phyloP scores from a whole-genome alignment of 1,140 invertebrate genomes.

The Pseudomyrmex sp. region DNA sequence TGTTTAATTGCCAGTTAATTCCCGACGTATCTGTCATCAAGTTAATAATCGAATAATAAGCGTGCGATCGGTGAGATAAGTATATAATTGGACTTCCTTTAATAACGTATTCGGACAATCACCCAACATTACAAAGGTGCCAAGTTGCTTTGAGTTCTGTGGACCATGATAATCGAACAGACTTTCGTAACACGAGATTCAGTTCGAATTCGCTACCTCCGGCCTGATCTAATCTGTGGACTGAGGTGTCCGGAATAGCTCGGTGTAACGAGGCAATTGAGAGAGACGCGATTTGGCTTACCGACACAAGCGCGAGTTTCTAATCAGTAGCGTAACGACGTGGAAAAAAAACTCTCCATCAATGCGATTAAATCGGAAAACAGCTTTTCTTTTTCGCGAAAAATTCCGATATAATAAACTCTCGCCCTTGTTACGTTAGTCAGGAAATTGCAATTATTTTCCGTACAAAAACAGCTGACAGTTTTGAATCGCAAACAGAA shows the following conservation, averaged over 20 bases:
- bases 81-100: conserved; percentile 6
- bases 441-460: not conserved
- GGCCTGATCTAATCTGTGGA: conserved; percentile 39
- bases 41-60: conserved; percentile 1
- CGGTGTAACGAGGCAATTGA: conserved; percentile 73
- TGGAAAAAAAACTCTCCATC: conserved; percentile 49
- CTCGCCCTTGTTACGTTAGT: not conserved
- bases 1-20: not conserved
- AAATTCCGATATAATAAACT: conserved; percentile 1
- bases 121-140: conserved; percentile 65
- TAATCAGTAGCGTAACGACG: conserved; percentile 70
- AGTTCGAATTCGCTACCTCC: conserved; percentile 50
- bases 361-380: conserved; percentile 38
- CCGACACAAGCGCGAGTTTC: conserved; percentile 73
- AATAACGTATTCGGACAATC: conserved; percentile 61
- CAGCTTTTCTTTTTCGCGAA: conserved; percentile 15
- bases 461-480: not conserved
- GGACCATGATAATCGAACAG: conserved; percentile 74
- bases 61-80: not conserved
- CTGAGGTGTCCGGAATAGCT: conserved; percentile 70
- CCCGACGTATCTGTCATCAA: not conserved
- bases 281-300: conserved; percentile 75
- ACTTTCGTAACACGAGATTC: conserved; percentile 67
- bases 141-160: conserved; percentile 64
- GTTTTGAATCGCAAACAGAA: no score